Base-by-base conservation (phyloP, 2,888 invertebrate species). In the Pristionchus entomophagus region DNA sequence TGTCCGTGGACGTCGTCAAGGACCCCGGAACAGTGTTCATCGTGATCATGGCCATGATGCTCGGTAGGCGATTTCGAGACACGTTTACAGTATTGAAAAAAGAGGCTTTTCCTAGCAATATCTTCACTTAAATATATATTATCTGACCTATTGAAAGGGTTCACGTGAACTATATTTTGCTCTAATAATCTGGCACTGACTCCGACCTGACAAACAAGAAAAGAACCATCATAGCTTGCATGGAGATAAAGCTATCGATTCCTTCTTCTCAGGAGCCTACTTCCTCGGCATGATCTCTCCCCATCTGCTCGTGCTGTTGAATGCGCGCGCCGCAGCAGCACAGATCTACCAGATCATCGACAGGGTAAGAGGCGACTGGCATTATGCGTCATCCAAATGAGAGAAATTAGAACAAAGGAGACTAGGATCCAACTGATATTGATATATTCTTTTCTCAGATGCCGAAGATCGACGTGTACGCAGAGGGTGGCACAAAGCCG, bases 21-120 rank as follows among this genome's bases (percentile, higher is more conserved):
- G 84, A 85, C 0, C 91, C 90, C 3, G 92, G 92, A 82, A 91
- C 90, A 17, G 90, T 92, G 5, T 91, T 92, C 80, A 90, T 91
- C 56, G 86, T 90, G 41, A 88, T 91, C 14, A 89, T 91, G 88
- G 87, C 90, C 14, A 89, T 91, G 88, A 85, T 91, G 5, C 69
- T 92, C 19, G 88, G 86, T 84, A 26, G 29, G 65, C 5, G n/a
- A 19, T 53, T 22, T 10, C 53, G 6, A 6, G 8, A 59, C n/a
- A 8, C n/a, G 22, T n/a, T n/a, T n/a, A 59, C n/a, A 59, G 22
- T 59, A 12, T 59, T 26, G 19, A 59, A 59, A 6, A 45, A 45
- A 6, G 14, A n/a, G n/a, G n/a, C n/a, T n/a, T n/a, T n/a, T n/a
- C n/a, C n/a, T n/a, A n/a, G n/a, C n/a, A n/a, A n/a, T n/a, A n/a